Percentiles rank a stretch among this genome's conserved stretches.
Conservation (phyloP, 2,113 vertebrate genomes). For the Proteles cristata region DNA sequence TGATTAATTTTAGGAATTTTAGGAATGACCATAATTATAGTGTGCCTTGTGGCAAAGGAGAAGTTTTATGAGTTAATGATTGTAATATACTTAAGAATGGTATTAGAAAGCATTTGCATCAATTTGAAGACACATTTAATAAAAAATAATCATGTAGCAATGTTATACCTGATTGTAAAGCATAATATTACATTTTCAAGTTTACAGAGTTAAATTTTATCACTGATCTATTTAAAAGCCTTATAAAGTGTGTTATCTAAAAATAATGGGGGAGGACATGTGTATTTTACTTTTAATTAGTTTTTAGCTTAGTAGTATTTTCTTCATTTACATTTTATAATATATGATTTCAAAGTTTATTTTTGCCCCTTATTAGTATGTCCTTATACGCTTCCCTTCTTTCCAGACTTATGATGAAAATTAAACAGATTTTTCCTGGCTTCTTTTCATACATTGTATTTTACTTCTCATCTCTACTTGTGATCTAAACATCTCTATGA, state of each 20-base stretch:
- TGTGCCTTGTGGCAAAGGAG: slow-evolving; percentile 19
- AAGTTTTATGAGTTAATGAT: slow-evolving; percentile 49
- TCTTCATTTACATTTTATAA: not conserved
- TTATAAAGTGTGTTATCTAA: not conserved
- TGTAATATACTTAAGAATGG: not conserved
- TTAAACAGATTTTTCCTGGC: not conserved
- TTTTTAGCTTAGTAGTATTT: not conserved
- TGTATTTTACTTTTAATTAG: not conserved
- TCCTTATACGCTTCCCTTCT: not conserved
- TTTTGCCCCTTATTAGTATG: not conserved
- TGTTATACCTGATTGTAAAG: not conserved
- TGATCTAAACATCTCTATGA: not conserved
- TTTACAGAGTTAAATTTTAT: not conserved
- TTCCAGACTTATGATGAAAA: not conserved
- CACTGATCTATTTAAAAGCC: not conserved
- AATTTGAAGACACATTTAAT: not conserved
- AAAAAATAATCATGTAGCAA: not conserved
- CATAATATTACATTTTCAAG: not conserved
- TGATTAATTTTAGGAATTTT: slow-evolving; percentile 56
- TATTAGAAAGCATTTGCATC: not conserved
- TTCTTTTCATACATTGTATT: not conserved
- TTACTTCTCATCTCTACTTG: not conserved
- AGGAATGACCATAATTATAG: not conserved
- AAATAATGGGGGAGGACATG: rapidly evolving
- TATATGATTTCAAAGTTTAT: not conserved